A percentile compares a stretch with the other conserved stretches of the same genome.
Evolutionary conservation across 2,113 vertebrate species (phyloP).

Genomic region (Gobio gobio): DNA sequence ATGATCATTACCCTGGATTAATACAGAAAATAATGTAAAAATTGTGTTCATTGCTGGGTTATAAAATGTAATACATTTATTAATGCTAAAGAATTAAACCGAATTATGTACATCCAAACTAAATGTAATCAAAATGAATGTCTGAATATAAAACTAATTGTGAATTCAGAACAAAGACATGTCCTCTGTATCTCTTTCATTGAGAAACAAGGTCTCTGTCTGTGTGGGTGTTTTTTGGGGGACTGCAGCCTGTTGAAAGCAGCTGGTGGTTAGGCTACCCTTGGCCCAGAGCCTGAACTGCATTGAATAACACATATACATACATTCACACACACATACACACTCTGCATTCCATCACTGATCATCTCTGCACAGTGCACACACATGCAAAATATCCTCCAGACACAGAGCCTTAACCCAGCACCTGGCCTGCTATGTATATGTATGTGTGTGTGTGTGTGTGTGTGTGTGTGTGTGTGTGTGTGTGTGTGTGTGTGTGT

Average conservation of each 20-base stretch:
- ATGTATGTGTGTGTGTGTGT: conserved; percentile 21
- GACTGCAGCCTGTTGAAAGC: conserved; percentile 48
- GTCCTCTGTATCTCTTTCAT: conserved; percentile 4
- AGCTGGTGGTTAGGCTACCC: conserved; percentile 48
- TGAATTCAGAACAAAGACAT: conserved; percentile 10
- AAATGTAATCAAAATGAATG: neutral
- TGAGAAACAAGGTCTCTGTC: conserved; percentile 16
- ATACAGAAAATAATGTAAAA: neutral
- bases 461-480: conserved; percentile 6
- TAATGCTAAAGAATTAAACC: neutral
- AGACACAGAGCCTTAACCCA: conserved; percentile 16
- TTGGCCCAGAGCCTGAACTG: conserved; percentile 45
- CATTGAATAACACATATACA: conserved; percentile 41
- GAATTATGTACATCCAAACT: neutral
- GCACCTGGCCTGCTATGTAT: conserved; percentile 14
- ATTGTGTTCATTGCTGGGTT: neutral
- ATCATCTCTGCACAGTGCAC: conserved; percentile 49
- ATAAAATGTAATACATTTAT: neutral
- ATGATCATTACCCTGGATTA: neutral
- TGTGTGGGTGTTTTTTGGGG: neutral
- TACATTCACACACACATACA: conserved; percentile 36
- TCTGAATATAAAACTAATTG: neutral
- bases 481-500: conserved; percentile 32
- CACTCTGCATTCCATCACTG: conserved; percentile 47
- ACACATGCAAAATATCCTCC: conserved; percentile 34